Percentiles rank a stretch among this genome's conserved stretches.
Conservation (phyloP, 2,888 invertebrate genomes). For the Zonitis immaculata region DNA sequence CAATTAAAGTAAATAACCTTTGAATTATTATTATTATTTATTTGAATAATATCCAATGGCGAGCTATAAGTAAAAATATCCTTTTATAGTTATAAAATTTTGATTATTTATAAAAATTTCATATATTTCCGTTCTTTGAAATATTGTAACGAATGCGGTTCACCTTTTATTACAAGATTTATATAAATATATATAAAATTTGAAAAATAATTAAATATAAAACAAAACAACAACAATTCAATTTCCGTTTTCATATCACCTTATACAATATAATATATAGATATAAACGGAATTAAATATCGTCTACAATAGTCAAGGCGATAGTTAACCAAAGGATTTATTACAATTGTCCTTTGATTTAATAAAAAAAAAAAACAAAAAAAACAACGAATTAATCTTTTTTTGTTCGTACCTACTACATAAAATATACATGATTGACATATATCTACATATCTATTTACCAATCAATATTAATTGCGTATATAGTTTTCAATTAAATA, state of each 20-base stretch:
- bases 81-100: constrained; percentile 7
- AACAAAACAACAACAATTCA: constrained; percentile 5
- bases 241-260: constrained; percentile 13
- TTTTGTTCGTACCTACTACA: not conserved
- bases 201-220: too few relatives aligned
- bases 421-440: too few relatives aligned
- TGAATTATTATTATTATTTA: too few relatives aligned
- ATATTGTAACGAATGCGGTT: constrained; percentile 1
- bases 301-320: not conserved
- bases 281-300: constrained; percentile 5
- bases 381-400: not conserved
- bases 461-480: not conserved
- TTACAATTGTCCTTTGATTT: not conserved
- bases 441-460: not conserved
- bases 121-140: constrained; percentile 9
- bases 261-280: not conserved
- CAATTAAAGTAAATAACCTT: not conserved
- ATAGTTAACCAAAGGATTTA: not conserved
- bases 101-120: constrained; percentile 12
- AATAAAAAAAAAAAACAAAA: not conserved
- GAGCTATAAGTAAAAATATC: constrained; percentile 2
- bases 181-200: too few relatives aligned
- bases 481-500: not conserved
- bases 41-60: constrained; percentile 9
- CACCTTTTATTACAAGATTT: constrained; percentile 11